A percentile compares a stretch with the other conserved stretches of the same genome.
phyloP scores from a whole-genome alignment of 23 tunicate genomes.

The Trididemnum clinides region DNA sequence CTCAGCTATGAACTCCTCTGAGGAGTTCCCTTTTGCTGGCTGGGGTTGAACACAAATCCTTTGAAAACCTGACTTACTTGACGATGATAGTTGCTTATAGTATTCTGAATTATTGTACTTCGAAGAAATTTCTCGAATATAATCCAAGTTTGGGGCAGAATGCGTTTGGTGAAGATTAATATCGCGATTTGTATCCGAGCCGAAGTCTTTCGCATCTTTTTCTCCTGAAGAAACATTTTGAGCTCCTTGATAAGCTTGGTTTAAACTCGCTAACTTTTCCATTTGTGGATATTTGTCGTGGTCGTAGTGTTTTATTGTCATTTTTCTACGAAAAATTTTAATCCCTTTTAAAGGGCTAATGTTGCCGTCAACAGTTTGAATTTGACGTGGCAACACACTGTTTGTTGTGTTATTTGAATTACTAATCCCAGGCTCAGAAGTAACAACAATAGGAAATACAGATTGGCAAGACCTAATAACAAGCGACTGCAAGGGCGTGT shows the following conservation, averaged over 20 bases:
- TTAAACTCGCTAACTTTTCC: not conserved
- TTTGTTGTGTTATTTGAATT: not conserved
- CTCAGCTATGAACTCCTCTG: not conserved
- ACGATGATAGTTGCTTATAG: not conserved
- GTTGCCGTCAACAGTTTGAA: not conserved
- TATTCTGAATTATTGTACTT: not conserved
- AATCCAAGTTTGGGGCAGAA: not conserved
- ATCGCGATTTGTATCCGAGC: too few relatives aligned
- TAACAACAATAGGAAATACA: constrained; percentile 26
- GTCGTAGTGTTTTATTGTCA: constrained; percentile 48
- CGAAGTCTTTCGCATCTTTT: not conserved
- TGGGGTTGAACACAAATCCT: not conserved
- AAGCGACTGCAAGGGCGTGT: constrained; percentile 46
- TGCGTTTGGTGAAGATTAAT: not conserved
- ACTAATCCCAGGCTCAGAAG: not conserved
- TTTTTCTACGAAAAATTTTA: constrained; percentile 40
- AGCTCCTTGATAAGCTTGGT: not conserved
- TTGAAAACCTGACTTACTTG: too few relatives aligned
- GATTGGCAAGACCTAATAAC: constrained; percentile 48
- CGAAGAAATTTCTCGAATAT: not conserved
- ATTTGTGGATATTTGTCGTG: not conserved
- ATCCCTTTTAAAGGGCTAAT: constrained; percentile 63
- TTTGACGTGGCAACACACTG: not conserved
- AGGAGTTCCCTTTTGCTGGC: not conserved
- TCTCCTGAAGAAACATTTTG: not conserved